Base-by-base conservation (phyloP, 2,113 vertebrate species). In the Empidonax alnorum region DNA sequence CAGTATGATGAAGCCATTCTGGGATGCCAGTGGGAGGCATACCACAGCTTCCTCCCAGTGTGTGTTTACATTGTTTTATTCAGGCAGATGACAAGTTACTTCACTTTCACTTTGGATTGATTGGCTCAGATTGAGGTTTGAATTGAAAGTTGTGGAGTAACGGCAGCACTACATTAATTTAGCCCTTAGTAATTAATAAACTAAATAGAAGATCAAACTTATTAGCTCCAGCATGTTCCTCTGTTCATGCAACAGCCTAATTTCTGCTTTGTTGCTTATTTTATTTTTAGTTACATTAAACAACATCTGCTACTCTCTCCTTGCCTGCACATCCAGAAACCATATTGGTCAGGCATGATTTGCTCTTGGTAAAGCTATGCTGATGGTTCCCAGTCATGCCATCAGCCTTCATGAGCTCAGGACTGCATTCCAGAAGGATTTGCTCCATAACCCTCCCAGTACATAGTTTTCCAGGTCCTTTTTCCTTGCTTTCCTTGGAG, bases 201-300 rank as follows among this genome's bases (percentile, higher is more conserved):
- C 23, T 77, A 74, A 82, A 69, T 46, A 58, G 67, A 83, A 89
- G n/a, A 23, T 39, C 23, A 41, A 41, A 41, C 22, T n/a, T 79
- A 33, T 0, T 79, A 63, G 16, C 53, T 83, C 39, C 24, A 46
- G 23, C 27, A 19, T 63, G 55, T 91, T 14, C 15, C 31, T 69
- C 24, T 59, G 9, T 53, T 72, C 49, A 42, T 46, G 30, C n/a
- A 28, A 55, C 58, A 59, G 28, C 58, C 41, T 80, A 11, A 27
- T 55, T 89, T 89, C 63, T 80, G 33, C 63, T 79, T 75, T 53
- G 42, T 21, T 91, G 71, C 27, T 31, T 79, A 27, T 67, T 69
- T 3, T 3, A 4, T 4, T n/a, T 7, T 63, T 81, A 11, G n/a
- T 69, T 56, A 31, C 0, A 0, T 46, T 63, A 44, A 50, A 14